Percentiles rank a stretch among this genome's conserved stretches.
These are phyloP conservation scores for Isoperla grammatica DNA, from an alignment of 2,888 invertebrate species.

Conservation along the genomic window DNA sequence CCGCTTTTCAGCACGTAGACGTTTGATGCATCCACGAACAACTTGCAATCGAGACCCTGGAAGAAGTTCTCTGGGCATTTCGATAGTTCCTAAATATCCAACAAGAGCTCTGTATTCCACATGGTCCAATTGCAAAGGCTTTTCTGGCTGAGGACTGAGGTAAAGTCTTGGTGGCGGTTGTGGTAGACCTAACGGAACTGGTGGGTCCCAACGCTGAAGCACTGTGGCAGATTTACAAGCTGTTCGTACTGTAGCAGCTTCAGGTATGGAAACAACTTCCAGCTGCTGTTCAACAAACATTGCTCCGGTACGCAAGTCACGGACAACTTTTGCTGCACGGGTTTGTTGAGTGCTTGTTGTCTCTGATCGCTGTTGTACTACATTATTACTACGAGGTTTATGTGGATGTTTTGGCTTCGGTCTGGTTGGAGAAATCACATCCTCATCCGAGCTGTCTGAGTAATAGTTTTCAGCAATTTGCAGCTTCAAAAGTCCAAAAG, in stretches of 20 bases:
- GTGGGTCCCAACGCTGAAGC: constrained; percentile 44
- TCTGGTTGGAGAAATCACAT: constrained; percentile 55
- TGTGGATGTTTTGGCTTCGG: constrained; percentile 56
- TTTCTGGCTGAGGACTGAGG: constrained; percentile 36
- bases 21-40: constrained; percentile 80
- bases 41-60: constrained; percentile 65
- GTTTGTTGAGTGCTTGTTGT: constrained; percentile 39
- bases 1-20: constrained; percentile 82
- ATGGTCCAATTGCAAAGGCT: constrained; percentile 28
- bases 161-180: constrained; percentile 42
- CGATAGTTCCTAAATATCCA: constrained; percentile 92
- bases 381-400: constrained; percentile 41
- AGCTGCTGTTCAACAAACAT: constrained; percentile 43
- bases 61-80: constrained; percentile 81
- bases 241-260: constrained; percentile 19
- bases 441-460: constrained; percentile 80
- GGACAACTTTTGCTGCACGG: constrained; percentile 48
- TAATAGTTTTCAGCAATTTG: constrained; percentile 85
- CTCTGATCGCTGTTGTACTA: constrained; percentile 23
- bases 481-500: constrained; percentile 73
- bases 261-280: constrained; percentile 15
- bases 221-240: constrained; percentile 35
- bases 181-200: constrained; percentile 38
- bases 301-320: constrained; percentile 48
- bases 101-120: constrained; percentile 64